Evolutionary conservation across 2,888 invertebrate genomes (phyloP), one percentile per base, ranked within the genome.

Genomic region (Ectemnius cavifrons): DNA sequence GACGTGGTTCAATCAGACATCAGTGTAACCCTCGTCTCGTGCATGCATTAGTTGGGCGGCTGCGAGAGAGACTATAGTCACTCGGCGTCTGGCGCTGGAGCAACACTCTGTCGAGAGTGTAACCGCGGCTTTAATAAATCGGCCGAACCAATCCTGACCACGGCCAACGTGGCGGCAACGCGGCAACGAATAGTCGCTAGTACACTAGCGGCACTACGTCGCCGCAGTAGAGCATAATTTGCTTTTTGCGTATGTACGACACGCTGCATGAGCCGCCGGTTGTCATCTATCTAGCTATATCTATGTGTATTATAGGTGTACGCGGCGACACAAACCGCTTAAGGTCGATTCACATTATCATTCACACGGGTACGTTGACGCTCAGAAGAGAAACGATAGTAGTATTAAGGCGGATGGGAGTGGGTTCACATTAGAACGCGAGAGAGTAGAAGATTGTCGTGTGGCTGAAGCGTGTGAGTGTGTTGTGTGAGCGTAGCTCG

Each of bases 81-180:
- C 6, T 11, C 0, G 37, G 5, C 37, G 37, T 37, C 8, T 37
- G 8, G 37, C 37, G 37, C 37, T 37, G 37, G 37, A 37, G 37
- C 37, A 37, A 11, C 37, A 8, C 37, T 6, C 8, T 11, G 37
- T 6, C 37, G 37, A 37, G 8, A 11, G 37, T 37, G 37, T 11
- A 11, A 37, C 8, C 37, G 37, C 11, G 5, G 37, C 66, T 63
- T 77, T 75, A 72, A 80, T 75, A 79, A 83, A 82, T 70, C 77
- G 79, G 76, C 78, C 75, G 78, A 72, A 71, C 79, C 79, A 78
- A 84, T 81, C 84, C 77, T 79, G 83, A 83, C 83, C 84, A 83
- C 75, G 79, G 83, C 79, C 82, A 83, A 83, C 66, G 68, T 56
- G 67, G 66, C 65, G 67, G 74, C 65, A 70, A 65, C 67, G 57